phyloP scores from a whole-genome alignment of 2,113 vertebrate species.

The Thalassoma bifasciatum region DNA sequence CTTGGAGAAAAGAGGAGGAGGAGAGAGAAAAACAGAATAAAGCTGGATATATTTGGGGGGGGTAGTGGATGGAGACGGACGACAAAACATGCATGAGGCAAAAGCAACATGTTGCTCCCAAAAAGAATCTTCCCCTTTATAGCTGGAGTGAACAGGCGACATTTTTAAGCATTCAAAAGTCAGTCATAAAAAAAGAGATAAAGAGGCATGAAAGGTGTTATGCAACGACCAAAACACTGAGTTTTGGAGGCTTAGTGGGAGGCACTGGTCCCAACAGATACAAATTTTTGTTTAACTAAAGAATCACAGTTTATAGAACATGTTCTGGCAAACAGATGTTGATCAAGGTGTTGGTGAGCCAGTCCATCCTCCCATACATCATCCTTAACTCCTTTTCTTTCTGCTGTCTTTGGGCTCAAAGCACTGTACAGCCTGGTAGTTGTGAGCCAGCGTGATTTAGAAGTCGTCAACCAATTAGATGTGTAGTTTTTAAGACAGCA shows the following conservation, averaged over 20 bases:
- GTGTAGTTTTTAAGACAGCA: slow-evolving; percentile 63
- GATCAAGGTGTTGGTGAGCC: neutral
- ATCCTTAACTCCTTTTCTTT: too few relatives aligned
- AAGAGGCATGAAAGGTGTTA: neutral
- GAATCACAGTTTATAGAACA: neutral
- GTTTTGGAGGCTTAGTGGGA: neutral
- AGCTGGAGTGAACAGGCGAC: neutral
- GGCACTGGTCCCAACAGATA: neutral
- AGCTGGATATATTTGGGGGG: slow-evolving; percentile 52
- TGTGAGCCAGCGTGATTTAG: slow-evolving; percentile 48
- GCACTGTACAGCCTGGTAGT: too few relatives aligned
- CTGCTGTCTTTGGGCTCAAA: neutral
- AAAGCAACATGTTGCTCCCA: neutral
- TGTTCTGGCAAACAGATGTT: neutral
- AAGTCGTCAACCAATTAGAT: slow-evolving; percentile 71
- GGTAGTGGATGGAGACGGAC: slow-evolving; percentile 36
- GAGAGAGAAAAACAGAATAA: slow-evolving; percentile 43
- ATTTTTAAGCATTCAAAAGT: neutral
- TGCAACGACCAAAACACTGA: neutral
- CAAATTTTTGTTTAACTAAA: neutral
- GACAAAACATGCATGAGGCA: slow-evolving; percentile 24
- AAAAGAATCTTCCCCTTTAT: neutral
- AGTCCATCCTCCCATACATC: too few relatives aligned
- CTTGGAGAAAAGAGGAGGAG: slow-evolving; percentile 61
- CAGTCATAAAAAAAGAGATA: slow-evolving; percentile 1